Base-by-base conservation (phyloP, 1,140 invertebrate genomes). In the Artemia franciscana region DNA sequence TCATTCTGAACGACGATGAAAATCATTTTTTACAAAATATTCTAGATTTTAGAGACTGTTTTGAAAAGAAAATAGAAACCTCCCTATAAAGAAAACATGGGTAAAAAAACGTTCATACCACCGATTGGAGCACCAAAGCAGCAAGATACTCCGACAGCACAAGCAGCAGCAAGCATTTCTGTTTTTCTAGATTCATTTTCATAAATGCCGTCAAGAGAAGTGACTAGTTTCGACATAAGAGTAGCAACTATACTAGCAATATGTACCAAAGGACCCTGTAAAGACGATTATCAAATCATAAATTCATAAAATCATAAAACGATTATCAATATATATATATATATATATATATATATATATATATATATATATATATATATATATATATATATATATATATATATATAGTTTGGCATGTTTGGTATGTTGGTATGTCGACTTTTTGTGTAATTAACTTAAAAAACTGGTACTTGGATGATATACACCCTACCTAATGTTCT, bases 91-190 rank as follows among this genome's bases (percentile, higher is more conserved):
- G n/a, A n/a, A n/a, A n/a, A n/a, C 39, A 51, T 1, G 58, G 24
- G 9, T 60, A 2, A 24, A 21, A 1, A 18, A 28, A 21, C 12
- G 7, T 4, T 26, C 72, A 73, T 72, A 87, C 86, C 91, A 72
- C 91, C 91, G 51, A 96, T 90, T 2, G 91, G 92, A 0, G 91
- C 90, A 0, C 88, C 91, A 75, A 96, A 97, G 71, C 91, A 95
- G 57, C 90, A 86, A 0, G 90, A 91, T 0, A 96, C 92, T 3
- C 93, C 93, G 0, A 95, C 91, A 4, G 92, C 92, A 74, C 90
- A 95, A 0, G 92, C 93, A 0, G 92, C 92, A 0, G 90, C 91
- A 27, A 69, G 63, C 68, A 69, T 73, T 74, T 97, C 92, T 25
- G 82, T 86, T 64, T 91, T 90, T 18, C 91, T 75, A 26, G 88